These are phyloP conservation scores for Ceratitis capitata DNA, from an alignment of 1,140 invertebrate species.

Conservation along the genomic window DNA sequence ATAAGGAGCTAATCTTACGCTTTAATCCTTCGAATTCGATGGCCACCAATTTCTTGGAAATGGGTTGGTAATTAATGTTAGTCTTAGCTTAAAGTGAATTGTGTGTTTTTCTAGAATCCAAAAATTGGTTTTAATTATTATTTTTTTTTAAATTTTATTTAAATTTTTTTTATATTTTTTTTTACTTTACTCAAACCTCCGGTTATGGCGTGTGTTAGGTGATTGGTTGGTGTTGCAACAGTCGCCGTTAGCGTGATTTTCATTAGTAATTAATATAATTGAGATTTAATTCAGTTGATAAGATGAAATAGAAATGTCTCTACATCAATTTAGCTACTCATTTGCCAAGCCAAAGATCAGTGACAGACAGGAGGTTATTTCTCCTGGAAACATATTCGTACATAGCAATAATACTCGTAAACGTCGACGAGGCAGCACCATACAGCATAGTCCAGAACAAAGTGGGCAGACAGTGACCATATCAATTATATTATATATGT, in stretches of 20 bases:
- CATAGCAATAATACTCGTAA: not conserved
- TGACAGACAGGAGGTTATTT: not conserved
- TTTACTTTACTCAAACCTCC: too few species aligned
- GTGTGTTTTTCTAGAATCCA: too few species aligned
- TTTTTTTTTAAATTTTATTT: too few species aligned
- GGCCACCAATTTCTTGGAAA: too few species aligned
- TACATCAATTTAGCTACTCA: not conserved
- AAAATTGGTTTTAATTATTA: too few species aligned
- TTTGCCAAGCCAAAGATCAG: constrained; percentile 9
- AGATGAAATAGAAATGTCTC: not conserved
- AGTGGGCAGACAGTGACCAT: not conserved
- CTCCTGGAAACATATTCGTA: too few species aligned
- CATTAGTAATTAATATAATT: constrained; percentile 66
- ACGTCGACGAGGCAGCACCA: not conserved
- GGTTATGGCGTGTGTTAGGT: not conserved
- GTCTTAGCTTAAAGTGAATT: too few species aligned
- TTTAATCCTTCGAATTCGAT: too few species aligned
- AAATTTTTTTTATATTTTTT: too few species aligned
- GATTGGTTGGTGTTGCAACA: not conserved
- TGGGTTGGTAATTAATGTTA: too few species aligned
- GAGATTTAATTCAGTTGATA: constrained; percentile 59
- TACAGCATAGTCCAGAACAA: not conserved
- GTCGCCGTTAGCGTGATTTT: constrained; percentile 40
- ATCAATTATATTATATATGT: too few species aligned
- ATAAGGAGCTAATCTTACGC: too few species aligned